These are phyloP conservation scores for Myotis lucifugus DNA, from an alignment of 2,113 vertebrate species.

Conservation along the genomic window DNA sequence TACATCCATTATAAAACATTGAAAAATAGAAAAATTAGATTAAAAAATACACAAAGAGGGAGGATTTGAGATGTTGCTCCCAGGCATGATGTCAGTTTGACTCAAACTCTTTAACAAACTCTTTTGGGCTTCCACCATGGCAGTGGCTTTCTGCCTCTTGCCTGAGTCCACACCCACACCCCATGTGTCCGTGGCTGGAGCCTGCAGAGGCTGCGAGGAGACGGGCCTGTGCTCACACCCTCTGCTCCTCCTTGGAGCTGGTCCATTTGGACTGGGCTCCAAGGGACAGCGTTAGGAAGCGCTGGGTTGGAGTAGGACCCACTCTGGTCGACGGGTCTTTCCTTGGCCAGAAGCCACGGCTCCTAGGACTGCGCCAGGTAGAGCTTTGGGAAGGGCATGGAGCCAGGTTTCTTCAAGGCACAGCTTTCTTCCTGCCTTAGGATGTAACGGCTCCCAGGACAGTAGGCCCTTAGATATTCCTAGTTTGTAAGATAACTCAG, in stretches of 20 bases:
- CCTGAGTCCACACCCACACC: accelerated
- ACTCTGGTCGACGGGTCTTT: accelerated
- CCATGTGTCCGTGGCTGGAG: accelerated
- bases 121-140: not conserved
- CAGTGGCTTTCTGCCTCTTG: too few relatives aligned
- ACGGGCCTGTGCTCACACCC: accelerated
- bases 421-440: not conserved
- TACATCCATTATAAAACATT: too few relatives aligned
- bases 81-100: too few relatives aligned
- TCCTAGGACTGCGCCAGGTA: not conserved
- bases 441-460: too few relatives aligned
- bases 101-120: too few relatives aligned
- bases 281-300: not conserved
- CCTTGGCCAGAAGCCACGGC: not conserved
- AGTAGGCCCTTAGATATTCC: not conserved
- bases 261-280: not conserved
- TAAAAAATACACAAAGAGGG: too few relatives aligned
- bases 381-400: not conserved
- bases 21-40: too few relatives aligned
- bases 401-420: not conserved
- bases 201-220: not conserved
- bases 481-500: not conserved
- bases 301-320: not conserved
- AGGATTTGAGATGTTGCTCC: too few relatives aligned
- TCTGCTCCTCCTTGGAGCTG: not conserved